Base-by-base conservation (phyloP, 2,113 vertebrate genomes). In the Paradoxurus hermaphroditus region DNA sequence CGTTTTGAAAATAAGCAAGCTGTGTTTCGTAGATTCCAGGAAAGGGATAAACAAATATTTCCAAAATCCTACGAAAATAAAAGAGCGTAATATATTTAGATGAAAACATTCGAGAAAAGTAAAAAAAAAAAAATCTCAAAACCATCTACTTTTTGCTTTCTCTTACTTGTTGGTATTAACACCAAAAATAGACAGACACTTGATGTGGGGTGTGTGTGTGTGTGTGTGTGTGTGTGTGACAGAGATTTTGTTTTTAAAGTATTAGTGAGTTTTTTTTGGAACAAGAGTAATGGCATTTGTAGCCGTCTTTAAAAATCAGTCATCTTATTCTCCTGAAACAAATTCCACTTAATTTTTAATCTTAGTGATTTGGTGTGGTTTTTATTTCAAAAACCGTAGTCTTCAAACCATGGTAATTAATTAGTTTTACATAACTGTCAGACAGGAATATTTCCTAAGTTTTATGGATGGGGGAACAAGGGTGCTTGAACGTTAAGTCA, bases 341-440 rank as follows among this genome's bases (percentile, higher is more conserved):
- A 96, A 53, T 88, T 49, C 49, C 94, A 72, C 86, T 94, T 83
- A 84, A 81, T 93, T 96, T 94, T 97, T 88, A 95, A 93, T 94
- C 65, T 97, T 95, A 84, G 59, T 92, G 77, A 96, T 96, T 96
- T 70, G 84, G 25, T 72, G 73, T 94, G 86, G 63, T 90, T 96
- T 98, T 90, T 96, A 86, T 95, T 97, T 73, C 63, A 93, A 94
- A 97, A 93, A 29, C n/a, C 34, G 1, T 81, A 25, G 78, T 97
- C 91, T 96, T 78, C 9, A 82, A 75, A 95, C 67, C 67, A 86
- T 89, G 93, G 67, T 95, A 97, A 97, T 97, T 90, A 92, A 97
- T 97, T 98, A 18, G 92, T 94, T 96, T 96, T 97, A 68, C 77
- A 90, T 97, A 93, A 68, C 65, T 84, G 15, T 96, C 90, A 96